Evolutionary conservation across 1,140 invertebrate genomes (phyloP).

Genomic region (Drosophila dunni): DNA sequence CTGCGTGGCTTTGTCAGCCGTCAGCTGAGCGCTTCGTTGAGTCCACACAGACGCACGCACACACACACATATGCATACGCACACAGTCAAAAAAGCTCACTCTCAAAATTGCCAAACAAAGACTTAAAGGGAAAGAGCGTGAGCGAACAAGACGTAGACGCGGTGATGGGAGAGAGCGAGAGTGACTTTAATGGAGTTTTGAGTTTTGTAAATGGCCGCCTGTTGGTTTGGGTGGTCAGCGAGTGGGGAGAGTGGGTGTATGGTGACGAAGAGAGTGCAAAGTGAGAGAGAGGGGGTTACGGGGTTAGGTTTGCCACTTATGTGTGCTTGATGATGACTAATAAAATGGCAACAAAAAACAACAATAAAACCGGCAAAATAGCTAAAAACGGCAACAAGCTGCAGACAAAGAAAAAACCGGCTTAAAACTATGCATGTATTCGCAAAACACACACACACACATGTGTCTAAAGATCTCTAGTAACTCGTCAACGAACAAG

Average conservation of each 20-base stretch:
- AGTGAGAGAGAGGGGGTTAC: background rate
- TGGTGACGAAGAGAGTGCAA: background rate
- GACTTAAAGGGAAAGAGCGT: constrained; percentile 25
- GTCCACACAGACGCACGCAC: constrained; percentile 32
- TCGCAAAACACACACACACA: constrained; percentile 4
- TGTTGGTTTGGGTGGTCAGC: background rate
- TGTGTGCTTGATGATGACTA: constrained; percentile 60
- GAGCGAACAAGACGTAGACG: background rate
- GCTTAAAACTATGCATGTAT: constrained; percentile 52
- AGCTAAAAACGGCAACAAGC: constrained; percentile 54
- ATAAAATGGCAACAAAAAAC: constrained; percentile 58
- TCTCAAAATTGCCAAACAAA: constrained; percentile 61
- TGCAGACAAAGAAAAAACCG: constrained; percentile 76
- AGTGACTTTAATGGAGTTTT: constrained; percentile 57
- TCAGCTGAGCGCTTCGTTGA: constrained; percentile 40
- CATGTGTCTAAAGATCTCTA: constrained; percentile 10
- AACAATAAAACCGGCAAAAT: constrained; percentile 71
- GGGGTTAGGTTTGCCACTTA: constrained; percentile 23
- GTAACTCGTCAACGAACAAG: constrained; percentile 1
- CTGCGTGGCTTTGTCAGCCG: constrained; percentile 37
- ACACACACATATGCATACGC: constrained; percentile 13
- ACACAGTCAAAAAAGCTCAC: constrained; percentile 22
- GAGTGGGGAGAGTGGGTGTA: background rate
- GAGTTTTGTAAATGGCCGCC: constrained; percentile 59
- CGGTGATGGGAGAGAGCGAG: background rate